Evolutionary conservation across 2,888 invertebrate species (phyloP), one percentile per base, ranked within the genome.

Genomic region (Epinotia demarniana): DNA sequence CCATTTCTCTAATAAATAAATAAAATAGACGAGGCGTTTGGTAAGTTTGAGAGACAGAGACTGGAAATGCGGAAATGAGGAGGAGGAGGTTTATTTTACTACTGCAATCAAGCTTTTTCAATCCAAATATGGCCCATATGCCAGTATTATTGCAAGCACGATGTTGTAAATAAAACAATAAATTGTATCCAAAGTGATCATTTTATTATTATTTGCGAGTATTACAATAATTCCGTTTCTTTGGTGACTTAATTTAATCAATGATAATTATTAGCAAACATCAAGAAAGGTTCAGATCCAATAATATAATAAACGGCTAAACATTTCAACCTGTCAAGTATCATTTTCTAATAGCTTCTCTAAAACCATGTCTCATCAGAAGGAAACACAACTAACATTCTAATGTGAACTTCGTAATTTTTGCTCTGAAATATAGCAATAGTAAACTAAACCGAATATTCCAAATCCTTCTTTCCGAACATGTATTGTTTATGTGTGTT

Each of bases 211-310:
- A 33, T 55, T 75, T 89, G 90, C 84, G 91, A 92, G 88, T 92
- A 91, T 92, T 92, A 91, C 89, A 91, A 89, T 90, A 89, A 89
- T 89, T 87, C 85, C 86, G 87, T 89, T 89, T 93, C 92, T 93
- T 93, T 93, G 93, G 93, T 92, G 92, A 92, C 87, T 88, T 86
- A 87, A 85, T 87, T 88, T 87, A 84, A 85, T 85, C 79, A 85
- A 81, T 81, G 80, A 81, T 83, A 82, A 80, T 80, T 79, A 80
- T 75, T 55, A 73, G 58, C 67, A 77, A 70, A 75, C 66, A 71
- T 80, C 80, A 78, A 78, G 78, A 77, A 74, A 80, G 76, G 75
- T 79, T 86, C 84, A 88, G 78, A 78, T 81, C 83, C 77, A 79
- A 79, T 68, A 73, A 73, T 70, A 71, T 66, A 68, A 58, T 70